phyloP scores from a whole-genome alignment of 2,797 vertebrate species.

The Allobates femoralis region DNA sequence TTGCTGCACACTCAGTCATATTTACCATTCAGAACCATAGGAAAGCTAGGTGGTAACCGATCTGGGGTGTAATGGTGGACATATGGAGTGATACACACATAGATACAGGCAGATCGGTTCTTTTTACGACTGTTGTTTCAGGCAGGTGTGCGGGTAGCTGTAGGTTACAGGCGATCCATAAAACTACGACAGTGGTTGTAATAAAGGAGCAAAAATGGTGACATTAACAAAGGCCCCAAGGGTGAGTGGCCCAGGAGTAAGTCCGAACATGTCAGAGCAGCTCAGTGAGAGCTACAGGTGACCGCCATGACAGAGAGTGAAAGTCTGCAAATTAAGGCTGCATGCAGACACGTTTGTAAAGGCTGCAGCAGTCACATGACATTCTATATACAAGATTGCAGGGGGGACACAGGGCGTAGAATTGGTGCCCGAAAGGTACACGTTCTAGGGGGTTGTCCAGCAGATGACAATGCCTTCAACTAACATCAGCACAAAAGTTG shows the following conservation, averaged over 20 bases:
- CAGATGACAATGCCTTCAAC: too few relatives aligned
- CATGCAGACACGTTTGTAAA: too few relatives aligned
- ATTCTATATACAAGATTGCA: too few relatives aligned
- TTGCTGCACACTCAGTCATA: background rate
- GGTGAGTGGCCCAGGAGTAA: background rate
- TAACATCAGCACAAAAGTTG: too few relatives aligned
- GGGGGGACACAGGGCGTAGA: too few relatives aligned
- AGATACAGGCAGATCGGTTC: background rate
- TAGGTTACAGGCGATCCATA: background rate
- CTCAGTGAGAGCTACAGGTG: background rate
- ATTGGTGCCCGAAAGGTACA: too few relatives aligned
- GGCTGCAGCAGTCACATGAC: too few relatives aligned
- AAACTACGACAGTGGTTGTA: background rate
- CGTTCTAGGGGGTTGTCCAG: too few relatives aligned
- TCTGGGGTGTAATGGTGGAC: background rate
- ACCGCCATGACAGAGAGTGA: background rate
- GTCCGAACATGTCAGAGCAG: slow-evolving; percentile 1
- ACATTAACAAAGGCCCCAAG: background rate
- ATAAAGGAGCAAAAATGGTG: background rate
- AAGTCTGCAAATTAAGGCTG: background rate
- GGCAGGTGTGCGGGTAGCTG: background rate
- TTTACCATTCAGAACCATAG: background rate
- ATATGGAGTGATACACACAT: background rate
- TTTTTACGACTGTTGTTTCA: background rate
- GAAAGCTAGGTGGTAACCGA: background rate